phyloP scores from a whole-genome alignment of 2,888 invertebrate genomes.

The Melanophora roralis region DNA sequence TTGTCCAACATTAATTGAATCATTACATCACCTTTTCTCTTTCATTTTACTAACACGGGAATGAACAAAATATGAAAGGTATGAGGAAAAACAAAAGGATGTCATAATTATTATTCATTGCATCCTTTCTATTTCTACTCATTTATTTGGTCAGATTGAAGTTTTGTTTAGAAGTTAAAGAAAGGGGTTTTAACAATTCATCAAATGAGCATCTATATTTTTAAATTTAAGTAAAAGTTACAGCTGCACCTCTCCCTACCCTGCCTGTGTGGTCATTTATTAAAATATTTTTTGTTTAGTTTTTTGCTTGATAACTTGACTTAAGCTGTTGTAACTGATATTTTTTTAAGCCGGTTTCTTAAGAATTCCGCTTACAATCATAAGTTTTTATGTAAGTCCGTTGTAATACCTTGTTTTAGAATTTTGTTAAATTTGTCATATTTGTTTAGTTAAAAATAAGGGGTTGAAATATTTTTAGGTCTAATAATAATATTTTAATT shows the following conservation, averaged over 20 bases:
- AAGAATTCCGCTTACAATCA: not conserved
- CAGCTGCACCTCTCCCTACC: conserved; percentile 22
- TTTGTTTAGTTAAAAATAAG: not conserved
- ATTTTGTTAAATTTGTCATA: not conserved
- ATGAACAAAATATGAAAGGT: not conserved
- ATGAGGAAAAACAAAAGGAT: conserved; percentile 31
- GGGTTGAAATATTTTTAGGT: not conserved
- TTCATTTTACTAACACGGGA: not conserved
- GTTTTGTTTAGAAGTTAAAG: not conserved
- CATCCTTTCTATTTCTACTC: not conserved
- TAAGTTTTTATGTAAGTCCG: conserved; percentile 19
- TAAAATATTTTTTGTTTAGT: not conserved
- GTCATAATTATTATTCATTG: conserved; percentile 61
- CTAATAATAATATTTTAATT: not conserved
- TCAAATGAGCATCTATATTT: conserved; percentile 44
- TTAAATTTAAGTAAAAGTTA: not conserved
- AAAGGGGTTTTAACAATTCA: conserved; percentile 1
- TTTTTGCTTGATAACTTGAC: too few relatives aligned
- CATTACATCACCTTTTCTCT: conserved; percentile 64
- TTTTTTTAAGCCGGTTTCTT: not conserved
- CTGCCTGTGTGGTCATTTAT: conserved; percentile 48
- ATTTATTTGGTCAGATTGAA: conserved; percentile 11
- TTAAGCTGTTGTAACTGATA: conserved; percentile 31
- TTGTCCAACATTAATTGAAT: conserved; percentile 68
- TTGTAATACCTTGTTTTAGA: conserved; percentile 47